A percentile compares a stretch with the other conserved stretches of the same genome.
phyloP scores from a whole-genome alignment of 2,888 invertebrate species.

The Thumatha senex region DNA sequence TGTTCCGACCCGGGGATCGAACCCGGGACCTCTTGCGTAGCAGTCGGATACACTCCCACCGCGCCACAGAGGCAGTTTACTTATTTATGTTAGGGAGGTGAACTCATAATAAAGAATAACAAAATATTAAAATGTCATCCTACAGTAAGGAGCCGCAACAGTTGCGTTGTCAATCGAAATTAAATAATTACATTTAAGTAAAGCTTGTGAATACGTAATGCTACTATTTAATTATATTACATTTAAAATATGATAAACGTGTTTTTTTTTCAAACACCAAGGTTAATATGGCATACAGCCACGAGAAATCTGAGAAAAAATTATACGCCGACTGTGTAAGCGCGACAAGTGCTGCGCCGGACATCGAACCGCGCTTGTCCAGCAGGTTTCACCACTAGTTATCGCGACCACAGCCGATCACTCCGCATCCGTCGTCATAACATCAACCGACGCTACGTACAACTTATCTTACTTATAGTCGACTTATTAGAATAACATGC shows the following conservation, averaged over 20 bases:
- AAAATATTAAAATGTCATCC: no score
- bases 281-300: conserved; percentile 44
- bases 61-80: no score
- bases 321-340: conserved; percentile 31
- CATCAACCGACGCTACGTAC: conserved; percentile 54
- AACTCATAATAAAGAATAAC: no score
- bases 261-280: conserved; percentile 29
- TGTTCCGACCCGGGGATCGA: no score
- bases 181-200: no score
- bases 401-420: conserved; percentile 38
- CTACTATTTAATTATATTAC: no score
- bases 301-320: conserved; percentile 48
- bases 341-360: conserved; percentile 63
- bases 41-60: no score
- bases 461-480: neutral
- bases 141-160: no score
- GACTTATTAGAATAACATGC: conserved; percentile 11
- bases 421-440: conserved; percentile 50
- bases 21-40: no score
- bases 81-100: no score
- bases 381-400: conserved; percentile 57
- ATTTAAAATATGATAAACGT: neutral
- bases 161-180: no score
- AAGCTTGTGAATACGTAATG: no score
- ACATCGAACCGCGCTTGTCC: conserved; percentile 66